Evolutionary conservation across 2,113 vertebrate species (phyloP), one percentile per base, ranked within the genome.

Genomic region (Sylvicapra grimmia): DNA sequence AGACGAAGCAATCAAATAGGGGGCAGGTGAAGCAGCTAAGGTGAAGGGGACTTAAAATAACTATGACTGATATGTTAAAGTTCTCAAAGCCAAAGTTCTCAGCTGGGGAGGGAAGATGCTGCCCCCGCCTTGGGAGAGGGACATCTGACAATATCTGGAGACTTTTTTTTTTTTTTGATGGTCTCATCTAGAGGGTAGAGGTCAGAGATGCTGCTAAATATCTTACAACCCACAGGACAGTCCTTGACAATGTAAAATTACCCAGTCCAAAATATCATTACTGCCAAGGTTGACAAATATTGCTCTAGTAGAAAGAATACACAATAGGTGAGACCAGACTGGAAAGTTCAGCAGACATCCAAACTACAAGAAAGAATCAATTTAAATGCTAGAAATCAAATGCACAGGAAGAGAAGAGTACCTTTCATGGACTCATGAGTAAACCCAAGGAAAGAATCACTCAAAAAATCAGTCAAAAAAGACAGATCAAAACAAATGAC

Each of bases 31-130:
- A 8, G 29, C 12, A 56, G 14, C 27, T 19, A 29, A 3, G 5
- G 44, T 12, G 18, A 15, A 58, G 36, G 14, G 12, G 19, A 47
- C 44, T 14, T 47, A n/a, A 90, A 47, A 79, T 44, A 47, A 11
- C 21, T 49, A 14, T n/a, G 29, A 54, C 0, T 12, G 29, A 86
- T n/a, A 19, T 1, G 9, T 8, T 19, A 23, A 23, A 14, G 49
- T 4, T 49, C 25, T 88, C 47, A 53, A 40, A 23, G 25, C 58
- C 31, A 23, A 40, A 14, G 49, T 5, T 86, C 47, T 88, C n/a
- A 44, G 2, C n/a, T 29, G 29, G 3, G 29, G 1, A 44, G 6
- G 29, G 29, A 40, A n/a, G 12, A 5, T 25, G 4, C 3, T 40
- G 16, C 47, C 47, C 23, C 21, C 3, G 0, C 18, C n/a, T 72